Evolutionary conservation across 2,113 vertebrate species (phyloP).

Genomic region (Tauraco erythrolophus): DNA sequence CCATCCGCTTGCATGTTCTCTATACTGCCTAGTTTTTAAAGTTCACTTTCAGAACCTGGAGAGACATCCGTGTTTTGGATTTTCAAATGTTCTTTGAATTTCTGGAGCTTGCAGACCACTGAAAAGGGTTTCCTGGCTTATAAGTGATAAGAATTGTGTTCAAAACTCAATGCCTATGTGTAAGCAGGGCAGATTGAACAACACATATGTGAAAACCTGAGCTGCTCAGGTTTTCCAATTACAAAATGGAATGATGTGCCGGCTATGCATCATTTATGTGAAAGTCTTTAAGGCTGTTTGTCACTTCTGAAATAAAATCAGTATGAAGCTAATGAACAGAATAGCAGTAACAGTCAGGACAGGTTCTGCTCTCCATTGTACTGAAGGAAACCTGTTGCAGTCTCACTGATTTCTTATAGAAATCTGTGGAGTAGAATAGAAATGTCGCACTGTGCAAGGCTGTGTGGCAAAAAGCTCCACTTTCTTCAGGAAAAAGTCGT

Average conservation of each 20-base stretch:
- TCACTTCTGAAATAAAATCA: neutral
- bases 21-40: neutral
- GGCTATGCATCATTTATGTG: fast-evolving
- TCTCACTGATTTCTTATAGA: neutral
- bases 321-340: neutral
- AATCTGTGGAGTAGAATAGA: neutral
- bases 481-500: neutral
- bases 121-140: neutral
- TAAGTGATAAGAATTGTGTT: neutral
- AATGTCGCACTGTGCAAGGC: neutral
- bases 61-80: neutral
- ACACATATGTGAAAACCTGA: neutral
- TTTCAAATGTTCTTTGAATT: neutral
- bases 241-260: neutral
- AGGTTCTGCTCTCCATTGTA: neutral
- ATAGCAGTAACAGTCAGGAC: neutral
- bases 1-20: neutral
- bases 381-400: neutral
- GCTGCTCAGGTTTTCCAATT: neutral
- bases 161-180: neutral
- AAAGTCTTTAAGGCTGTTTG: neutral
- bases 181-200: neutral
- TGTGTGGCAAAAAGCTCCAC: neutral
- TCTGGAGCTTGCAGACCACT: neutral
- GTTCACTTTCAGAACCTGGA: neutral